These are phyloP conservation scores for Papilio elwesi DNA, from an alignment of 2,888 invertebrate genomes.

Conservation along the genomic window DNA sequence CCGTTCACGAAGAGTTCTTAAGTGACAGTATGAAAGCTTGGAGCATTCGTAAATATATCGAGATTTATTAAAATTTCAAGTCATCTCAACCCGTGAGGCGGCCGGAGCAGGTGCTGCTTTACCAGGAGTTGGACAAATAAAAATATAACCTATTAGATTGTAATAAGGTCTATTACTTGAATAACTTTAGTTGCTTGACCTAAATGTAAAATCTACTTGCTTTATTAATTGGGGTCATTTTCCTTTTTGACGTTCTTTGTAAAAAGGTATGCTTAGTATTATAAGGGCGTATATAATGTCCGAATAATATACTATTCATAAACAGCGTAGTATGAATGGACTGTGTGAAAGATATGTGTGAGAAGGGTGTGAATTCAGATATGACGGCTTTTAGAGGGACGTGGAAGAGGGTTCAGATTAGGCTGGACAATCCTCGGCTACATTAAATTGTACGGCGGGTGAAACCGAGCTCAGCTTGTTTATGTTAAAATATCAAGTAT, in stretches of 20 bases:
- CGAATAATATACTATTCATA: no score
- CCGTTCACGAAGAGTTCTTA: neutral
- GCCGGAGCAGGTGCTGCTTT: neutral
- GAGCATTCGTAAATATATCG: conserved; percentile 10
- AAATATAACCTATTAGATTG: neutral
- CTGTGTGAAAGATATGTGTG: no score
- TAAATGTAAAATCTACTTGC: neutral
- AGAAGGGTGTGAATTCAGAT: no score
- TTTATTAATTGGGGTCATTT: neutral
- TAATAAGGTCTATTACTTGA: neutral
- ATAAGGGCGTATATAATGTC: neutral
- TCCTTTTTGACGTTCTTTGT: neutral
- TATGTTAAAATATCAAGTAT: neutral
- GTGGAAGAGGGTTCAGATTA: no score
- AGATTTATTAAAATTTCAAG: conserved; percentile 38
- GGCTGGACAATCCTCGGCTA: no score
- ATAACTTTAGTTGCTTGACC: neutral
- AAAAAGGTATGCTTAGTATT: neutral
- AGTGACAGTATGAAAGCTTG: conserved; percentile 26
- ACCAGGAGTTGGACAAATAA: neutral
- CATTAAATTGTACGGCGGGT: no score
- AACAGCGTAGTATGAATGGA: no score
- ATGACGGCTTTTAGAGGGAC: no score
- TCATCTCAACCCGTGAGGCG: conserved; percentile 8
- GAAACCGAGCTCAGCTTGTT: no score